phyloP scores from a whole-genome alignment of 2,888 invertebrate species.

The Pollenia angustigena region DNA sequence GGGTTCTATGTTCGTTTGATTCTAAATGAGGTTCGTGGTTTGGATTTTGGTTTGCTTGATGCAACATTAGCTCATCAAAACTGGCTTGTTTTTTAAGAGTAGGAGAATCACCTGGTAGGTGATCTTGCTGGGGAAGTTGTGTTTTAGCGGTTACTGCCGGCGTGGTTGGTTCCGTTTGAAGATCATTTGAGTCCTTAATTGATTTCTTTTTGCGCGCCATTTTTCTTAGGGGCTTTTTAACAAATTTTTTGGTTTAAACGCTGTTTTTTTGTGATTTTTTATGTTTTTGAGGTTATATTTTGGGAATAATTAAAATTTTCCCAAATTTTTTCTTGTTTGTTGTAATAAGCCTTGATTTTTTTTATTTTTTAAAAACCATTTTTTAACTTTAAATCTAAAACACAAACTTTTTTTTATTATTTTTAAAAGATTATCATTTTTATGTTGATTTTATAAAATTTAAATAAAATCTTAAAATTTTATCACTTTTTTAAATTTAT shows the following conservation, averaged over 20 bases:
- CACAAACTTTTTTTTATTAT: background rate
- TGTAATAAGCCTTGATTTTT: too few relatives aligned
- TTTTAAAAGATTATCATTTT: too few relatives aligned
- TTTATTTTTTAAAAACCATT: background rate
- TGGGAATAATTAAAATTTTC: too few relatives aligned
- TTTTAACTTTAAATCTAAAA: background rate
- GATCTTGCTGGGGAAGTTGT: background rate
- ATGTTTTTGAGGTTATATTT: background rate
- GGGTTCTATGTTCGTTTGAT: slow-evolving; percentile 5
- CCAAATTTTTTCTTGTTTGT: too few relatives aligned
- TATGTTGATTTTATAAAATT: too few relatives aligned
- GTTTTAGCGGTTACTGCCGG: background rate
- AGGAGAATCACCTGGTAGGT: background rate
- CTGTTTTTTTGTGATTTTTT: background rate
- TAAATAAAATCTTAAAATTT: too few relatives aligned
- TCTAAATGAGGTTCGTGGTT: background rate
- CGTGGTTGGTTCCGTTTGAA: background rate
- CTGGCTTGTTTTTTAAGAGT: background rate
- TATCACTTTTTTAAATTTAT: background rate
- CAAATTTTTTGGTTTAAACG: slow-evolving; percentile 2
- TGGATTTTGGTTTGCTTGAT: background rate
- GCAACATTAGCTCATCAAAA: slow-evolving; percentile 16
- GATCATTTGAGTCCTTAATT: slow-evolving; percentile 25
- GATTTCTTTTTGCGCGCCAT: slow-evolving; percentile 70
- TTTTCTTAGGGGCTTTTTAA: slow-evolving; percentile 17